These are phyloP conservation scores for Anoplopoma fimbria DNA, from an alignment of 2,113 vertebrate genomes.

Conservation along the genomic window DNA sequence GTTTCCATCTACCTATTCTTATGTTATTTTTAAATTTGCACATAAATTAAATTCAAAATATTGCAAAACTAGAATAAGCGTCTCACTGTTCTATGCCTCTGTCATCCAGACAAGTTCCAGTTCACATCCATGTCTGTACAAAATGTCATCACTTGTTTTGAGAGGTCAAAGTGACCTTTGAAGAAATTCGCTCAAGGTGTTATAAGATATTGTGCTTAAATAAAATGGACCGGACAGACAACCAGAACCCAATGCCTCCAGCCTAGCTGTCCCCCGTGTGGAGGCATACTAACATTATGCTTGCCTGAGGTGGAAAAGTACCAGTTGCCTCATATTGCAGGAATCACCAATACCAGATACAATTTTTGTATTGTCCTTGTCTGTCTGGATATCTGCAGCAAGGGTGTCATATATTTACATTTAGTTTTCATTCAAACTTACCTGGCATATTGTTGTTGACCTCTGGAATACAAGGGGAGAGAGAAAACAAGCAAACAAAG, in stretches of 20 bases:
- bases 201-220: background rate
- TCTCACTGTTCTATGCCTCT: no score
- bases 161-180: background rate
- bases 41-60: background rate
- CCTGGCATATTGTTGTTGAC: slow-evolving; percentile 91
- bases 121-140: background rate
- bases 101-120: background rate
- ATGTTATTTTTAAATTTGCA: background rate
- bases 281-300: background rate
- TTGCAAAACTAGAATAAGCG: background rate
- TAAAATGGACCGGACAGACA: background rate
- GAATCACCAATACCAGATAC: background rate
- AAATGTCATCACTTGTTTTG: background rate
- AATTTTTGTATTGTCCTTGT: background rate
- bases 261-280: no score
- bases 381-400: slow-evolving; percentile 1
- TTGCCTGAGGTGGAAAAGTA: background rate
- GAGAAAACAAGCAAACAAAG: slow-evolving; percentile 71
- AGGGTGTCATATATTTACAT: background rate
- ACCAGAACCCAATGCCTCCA: background rate
- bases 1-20: no score
- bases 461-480: slow-evolving; percentile 86
- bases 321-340: background rate
- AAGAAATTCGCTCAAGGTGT: background rate
- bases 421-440: slow-evolving; percentile 83